Evolutionary conservation across 2,888 invertebrate genomes (phyloP), one percentile per base, ranked within the genome.

Genomic region (Podotricha telesiphe): DNA sequence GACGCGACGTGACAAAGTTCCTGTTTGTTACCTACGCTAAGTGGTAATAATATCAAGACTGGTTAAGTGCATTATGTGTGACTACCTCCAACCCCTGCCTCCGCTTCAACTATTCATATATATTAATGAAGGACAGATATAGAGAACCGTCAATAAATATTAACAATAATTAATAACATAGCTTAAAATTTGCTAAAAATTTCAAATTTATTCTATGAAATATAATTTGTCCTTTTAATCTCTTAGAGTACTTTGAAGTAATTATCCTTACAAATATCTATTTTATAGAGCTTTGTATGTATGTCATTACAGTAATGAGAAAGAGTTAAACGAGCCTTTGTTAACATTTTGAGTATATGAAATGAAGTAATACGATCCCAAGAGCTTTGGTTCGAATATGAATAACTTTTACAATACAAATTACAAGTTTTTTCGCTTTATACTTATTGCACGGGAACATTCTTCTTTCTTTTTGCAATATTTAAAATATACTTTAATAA

Each of bases 1-100:
- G 67, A 75, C 77, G 80, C 78, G 82, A 73, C 77, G 80, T 74
- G 71, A 75, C 71, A 64, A 69, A 72, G 71, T 76, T 73, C 73
- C 71, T 69, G 69, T 74, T 73, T 70, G 70, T 68, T 68, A 76
- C 58, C 68, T 72, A 66, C 69, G 69, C 73, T 71, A 73, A 73
- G 74, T 77, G 76, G 70, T 72, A 65, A 69, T 71, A 74, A 72
- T 69, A 70, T 70, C 70, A 72, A 55, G 63, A 71, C 69, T 64
- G 65, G 65, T 65, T 71, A 71, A 67, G 68, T 65, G 62, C 64
- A 68, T 73, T 72, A 72, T 19, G 42, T 61, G 11, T 37, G 40
- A 65, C 69, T 65, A 65, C 45, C 40, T 42, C 47, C 62, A 22
- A 42, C 64, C 40, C 34, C 61, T 20, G 61, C 20, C 22, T 51